Percentiles rank a stretch among this genome's conserved stretches.
Conservation (phyloP, 2,888 invertebrate genomes). For the Andricus quercusramuli region DNA sequence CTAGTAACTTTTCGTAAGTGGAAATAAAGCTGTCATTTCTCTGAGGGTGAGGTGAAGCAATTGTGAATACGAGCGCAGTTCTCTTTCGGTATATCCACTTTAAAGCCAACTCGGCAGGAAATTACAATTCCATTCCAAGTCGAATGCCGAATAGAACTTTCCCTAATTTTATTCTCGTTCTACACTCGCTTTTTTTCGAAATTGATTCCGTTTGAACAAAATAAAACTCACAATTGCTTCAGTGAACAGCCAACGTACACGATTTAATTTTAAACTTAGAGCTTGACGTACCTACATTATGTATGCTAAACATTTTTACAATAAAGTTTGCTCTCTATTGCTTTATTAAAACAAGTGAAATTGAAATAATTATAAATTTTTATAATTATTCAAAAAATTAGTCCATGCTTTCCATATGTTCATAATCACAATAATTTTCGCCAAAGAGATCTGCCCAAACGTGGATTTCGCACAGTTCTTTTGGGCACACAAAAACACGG, state of each 20-base stretch:
- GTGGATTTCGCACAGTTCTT: no score
- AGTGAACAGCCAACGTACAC: neutral
- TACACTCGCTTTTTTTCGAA: constrained; percentile 3
- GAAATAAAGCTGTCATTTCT: constrained; percentile 5
- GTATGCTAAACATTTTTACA: neutral
- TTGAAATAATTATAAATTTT: no score
- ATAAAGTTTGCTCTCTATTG: no score
- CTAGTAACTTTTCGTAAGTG: constrained; percentile 1
- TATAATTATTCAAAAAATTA: no score
- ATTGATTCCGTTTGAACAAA: constrained; percentile 10
- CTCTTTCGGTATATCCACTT: constrained; percentile 50
- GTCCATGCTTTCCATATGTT: no score
- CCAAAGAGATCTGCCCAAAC: no score
- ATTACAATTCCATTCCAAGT: constrained; percentile 55
- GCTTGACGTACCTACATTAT: neutral
- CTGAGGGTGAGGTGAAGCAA: constrained; percentile 25
- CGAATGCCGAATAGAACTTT: constrained; percentile 54
- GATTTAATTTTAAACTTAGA: neutral
- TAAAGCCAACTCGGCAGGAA: constrained; percentile 55
- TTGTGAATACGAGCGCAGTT: constrained; percentile 38
- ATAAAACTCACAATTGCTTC: neutral
- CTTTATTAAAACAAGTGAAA: no score
- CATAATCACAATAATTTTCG: no score
- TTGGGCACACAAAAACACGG: no score
- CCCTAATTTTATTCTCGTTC: constrained; percentile 34